Evolutionary conservation across 2,888 invertebrate species (phyloP).

Genomic region (Drosophila mayaguana): DNA sequence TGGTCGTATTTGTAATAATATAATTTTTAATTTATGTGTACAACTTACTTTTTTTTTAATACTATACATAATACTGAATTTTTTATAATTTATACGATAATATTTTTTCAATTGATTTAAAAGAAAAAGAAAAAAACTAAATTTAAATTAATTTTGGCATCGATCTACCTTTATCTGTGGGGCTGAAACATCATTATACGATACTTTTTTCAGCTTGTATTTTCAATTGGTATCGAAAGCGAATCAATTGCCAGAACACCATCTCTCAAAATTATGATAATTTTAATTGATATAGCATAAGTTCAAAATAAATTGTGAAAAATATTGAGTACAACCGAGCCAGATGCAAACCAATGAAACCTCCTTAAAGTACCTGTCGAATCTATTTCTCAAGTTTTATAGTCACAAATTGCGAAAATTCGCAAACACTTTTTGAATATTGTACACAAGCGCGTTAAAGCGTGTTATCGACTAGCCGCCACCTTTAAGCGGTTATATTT

Average conservation of each 20-base stretch:
- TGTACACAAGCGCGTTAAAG: background rate
- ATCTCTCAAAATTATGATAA: slow-evolving; percentile 77
- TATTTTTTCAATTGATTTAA: slow-evolving; percentile 72
- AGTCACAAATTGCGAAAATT: background rate
- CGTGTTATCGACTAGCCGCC: slow-evolving; percentile 19
- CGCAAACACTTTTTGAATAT: slow-evolving; percentile 21
- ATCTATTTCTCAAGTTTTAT: slow-evolving; percentile 23
- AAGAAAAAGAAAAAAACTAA: slow-evolving; percentile 37
- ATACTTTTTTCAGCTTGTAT: slow-evolving; percentile 19
- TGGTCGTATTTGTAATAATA: slow-evolving; percentile 79
- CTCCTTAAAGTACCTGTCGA: slow-evolving; percentile 32
- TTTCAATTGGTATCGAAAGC: slow-evolving; percentile 28
- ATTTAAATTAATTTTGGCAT: slow-evolving; percentile 54
- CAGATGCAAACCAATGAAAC: slow-evolving; percentile 44
- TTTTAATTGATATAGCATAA: slow-evolving; percentile 70
- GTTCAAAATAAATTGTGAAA: slow-evolving; percentile 75
- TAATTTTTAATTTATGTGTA: slow-evolving; percentile 80
- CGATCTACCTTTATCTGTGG: slow-evolving; percentile 18
- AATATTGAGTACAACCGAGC: slow-evolving; percentile 63
- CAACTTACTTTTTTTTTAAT: slow-evolving; percentile 60
- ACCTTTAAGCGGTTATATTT: background rate
- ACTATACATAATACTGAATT: slow-evolving; percentile 73
- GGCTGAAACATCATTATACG: slow-evolving; percentile 20
- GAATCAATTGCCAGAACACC: slow-evolving; percentile 34
- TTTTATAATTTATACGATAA: slow-evolving; percentile 78